Evolutionary conservation across 2,888 invertebrate genomes (phyloP), one percentile per base, ranked within the genome.

Genomic region (Galeruca laticollis): DNA sequence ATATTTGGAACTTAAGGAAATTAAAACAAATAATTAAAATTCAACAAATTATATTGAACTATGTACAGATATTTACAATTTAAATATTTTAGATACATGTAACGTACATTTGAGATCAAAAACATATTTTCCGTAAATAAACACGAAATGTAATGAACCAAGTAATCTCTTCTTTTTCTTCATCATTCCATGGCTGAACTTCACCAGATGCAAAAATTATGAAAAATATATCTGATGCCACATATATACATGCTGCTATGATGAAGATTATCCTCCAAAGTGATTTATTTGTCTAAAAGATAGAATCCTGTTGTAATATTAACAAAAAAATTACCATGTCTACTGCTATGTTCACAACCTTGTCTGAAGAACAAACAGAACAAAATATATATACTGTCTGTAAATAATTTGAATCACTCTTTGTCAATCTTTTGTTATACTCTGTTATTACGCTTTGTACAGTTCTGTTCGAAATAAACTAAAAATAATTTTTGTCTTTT

Each of bases 211-310:
- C 90, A 80, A 92, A 94, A 11, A 92, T 80, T 1, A 93, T 80
- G 82, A 92, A 95, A 77, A 92, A 87, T 8, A 91, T 83, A 80
- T 92, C 92, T 31, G 92, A 90, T 52, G 90, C 83, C 69, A 93
- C 87, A 80, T 93, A 94, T 51, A 94, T 86, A 15, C 87, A 89
- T 1, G 93, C 89, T 0, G 94, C 89, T 40, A 93, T 87, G 80
- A 92, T 91, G 86, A 94, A 95, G 21, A 94, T 91, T 72, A 88
- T 88, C 57, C 90, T 88, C 95, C 95, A 95, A 80, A 92, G 90
- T 9, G 81, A 72, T 18, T 89, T 87, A 77, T 91, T 86, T 49
- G 84, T 86, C 93, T 94, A n/a, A 85, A 76, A 49, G 33, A 35
- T 31, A 11, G 60, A 60, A 54, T 11, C n/a, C 11, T 18, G n/a